Evolutionary conservation across 2,888 invertebrate genomes (phyloP).

Genomic region (Melanostoma mellinum): DNA sequence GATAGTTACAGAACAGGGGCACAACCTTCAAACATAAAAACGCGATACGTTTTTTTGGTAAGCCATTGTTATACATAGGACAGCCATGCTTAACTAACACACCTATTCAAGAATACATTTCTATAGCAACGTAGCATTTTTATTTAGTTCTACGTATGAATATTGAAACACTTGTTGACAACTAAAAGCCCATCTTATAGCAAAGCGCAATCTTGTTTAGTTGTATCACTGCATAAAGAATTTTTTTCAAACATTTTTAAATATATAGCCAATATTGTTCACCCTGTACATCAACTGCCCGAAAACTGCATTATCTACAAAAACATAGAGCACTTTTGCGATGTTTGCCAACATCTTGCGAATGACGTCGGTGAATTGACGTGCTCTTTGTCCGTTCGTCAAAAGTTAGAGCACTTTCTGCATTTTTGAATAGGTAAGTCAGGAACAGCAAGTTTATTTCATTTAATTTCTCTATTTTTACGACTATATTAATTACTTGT

Average conservation of each 20-base stretch:
- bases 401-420: conserved; percentile 17
- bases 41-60: too few relatives aligned
- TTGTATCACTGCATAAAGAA: conserved; percentile 9
- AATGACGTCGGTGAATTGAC: conserved; percentile 63
- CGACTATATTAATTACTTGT: too few relatives aligned
- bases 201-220: too few relatives aligned
- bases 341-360: conserved; percentile 12
- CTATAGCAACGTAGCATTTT: too few relatives aligned
- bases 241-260: background rate
- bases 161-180: too few relatives aligned
- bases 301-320: conserved; percentile 38
- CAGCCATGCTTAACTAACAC: too few relatives aligned
- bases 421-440: conserved; percentile 41
- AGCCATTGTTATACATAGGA: too few relatives aligned
- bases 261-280: background rate
- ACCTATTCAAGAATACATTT: too few relatives aligned
- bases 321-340: background rate
- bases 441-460: conserved; percentile 36
- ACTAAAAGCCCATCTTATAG: too few relatives aligned
- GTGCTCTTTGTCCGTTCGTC: conserved; percentile 16
- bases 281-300: conserved; percentile 14
- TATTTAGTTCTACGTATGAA: too few relatives aligned
- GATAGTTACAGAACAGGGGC: too few relatives aligned
- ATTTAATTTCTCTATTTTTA: background rate
- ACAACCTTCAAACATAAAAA: too few relatives aligned